Evolutionary conservation across 2,113 vertebrate species (phyloP).

Genomic region (Larimichthys crocea): DNA sequence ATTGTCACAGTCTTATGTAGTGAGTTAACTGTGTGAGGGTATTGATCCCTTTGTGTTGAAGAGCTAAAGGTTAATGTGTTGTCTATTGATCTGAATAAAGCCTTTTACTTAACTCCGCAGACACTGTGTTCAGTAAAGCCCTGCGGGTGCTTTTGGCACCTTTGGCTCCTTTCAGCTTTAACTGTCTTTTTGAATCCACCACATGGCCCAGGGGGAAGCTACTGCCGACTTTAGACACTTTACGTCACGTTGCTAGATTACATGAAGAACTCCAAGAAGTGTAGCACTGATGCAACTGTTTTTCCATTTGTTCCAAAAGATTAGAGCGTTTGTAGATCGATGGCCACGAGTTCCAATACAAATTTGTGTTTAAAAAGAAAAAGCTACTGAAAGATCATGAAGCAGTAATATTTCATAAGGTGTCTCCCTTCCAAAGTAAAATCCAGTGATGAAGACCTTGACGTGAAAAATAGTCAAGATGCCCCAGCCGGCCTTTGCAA

Average conservation of each 20-base stretch:
- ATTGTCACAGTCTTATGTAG: constrained; percentile 32
- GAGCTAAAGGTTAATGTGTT: constrained; percentile 83
- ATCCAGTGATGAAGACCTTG: background rate
- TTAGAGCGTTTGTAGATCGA: constrained; percentile 6
- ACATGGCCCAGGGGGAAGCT: constrained; percentile 1
- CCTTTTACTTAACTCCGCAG: constrained; percentile 78
- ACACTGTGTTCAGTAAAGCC: constrained; percentile 60
- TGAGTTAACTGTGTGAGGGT: constrained; percentile 65
- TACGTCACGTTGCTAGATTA: constrained; percentile 33
- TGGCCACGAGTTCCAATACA: background rate
- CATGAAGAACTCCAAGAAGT: background rate
- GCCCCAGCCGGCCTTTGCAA: background rate
- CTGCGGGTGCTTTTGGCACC: constrained; percentile 45
- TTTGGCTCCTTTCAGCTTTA: constrained; percentile 46
- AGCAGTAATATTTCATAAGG: background rate
- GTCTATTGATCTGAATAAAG: constrained; percentile 78
- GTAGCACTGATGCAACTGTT: background rate
- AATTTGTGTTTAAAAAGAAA: background rate
- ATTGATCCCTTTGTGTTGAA: constrained; percentile 75
- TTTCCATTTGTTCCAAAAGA: background rate
- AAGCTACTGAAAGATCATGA: background rate
- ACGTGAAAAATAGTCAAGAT: background rate
- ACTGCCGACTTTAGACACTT: constrained; percentile 25
- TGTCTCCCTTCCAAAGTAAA: background rate
- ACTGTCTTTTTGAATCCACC: constrained; percentile 42